Base-by-base conservation (phyloP, 2,888 invertebrate species). In the Cantharis rustica region DNA sequence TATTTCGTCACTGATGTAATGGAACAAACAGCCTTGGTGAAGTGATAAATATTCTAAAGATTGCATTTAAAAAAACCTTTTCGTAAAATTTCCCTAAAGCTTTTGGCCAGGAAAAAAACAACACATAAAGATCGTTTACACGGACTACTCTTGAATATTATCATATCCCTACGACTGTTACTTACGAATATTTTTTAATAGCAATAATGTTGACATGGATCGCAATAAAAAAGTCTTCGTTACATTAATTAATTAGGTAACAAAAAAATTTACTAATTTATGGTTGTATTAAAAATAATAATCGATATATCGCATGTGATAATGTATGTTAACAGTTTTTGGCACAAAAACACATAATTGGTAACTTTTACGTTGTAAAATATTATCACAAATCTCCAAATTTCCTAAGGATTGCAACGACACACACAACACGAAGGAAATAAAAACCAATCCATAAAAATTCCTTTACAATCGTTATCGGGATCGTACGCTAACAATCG, bases 371-470 rank as follows among this genome's bases (percentile, higher is more conserved):
- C 68, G 69, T 61, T 71, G 66, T 74, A 71, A 72, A 31, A 66
- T 20, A 47, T 75, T 70, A 61, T 61, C 31, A 70, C 61, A 61
- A 62, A 61, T 71, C 61, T 63, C 15, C n/a, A 13, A 10, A 20
- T 68, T n/a, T 47, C n/a, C 47, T 71, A 76, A n/a, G 88, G 88
- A 74, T 84, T 86, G 83, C 91, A 91, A 69, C 92, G 90, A 88
- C 97, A 97, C n/a, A 96, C 95, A 86, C 97, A 97, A 87, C 96
- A 97, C 0, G 96, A 96, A 0, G 97, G 97, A 87, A 97, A 97
- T 82, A 95, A 93, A 90, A 97, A 96, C 97, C 97, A 97, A 87
- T 97, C 97, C 82, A 96, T 96, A 89, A 97, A 97, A 82, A 97
- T 96, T 11, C 97, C 97, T 63, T 96, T 93, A 86, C 97, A 97